Conservation (phyloP, 2,888 invertebrate genomes). For the Strigamia crassipes region DNA sequence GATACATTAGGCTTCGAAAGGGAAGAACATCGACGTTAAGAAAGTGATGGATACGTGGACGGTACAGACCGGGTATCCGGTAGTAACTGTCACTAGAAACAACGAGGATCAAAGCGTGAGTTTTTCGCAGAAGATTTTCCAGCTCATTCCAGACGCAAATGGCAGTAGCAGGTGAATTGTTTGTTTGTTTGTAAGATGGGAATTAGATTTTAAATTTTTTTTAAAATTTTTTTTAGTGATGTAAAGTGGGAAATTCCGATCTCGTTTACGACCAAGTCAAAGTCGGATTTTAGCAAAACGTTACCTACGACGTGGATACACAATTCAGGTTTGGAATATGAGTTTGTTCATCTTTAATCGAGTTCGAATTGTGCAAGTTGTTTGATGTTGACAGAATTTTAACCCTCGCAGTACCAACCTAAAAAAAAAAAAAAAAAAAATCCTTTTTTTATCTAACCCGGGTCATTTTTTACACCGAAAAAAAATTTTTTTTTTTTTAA, state of each 20-base stretch:
- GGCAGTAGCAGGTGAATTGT: background rate
- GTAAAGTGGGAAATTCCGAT: conserved; percentile 48
- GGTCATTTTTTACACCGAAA: too few relatives aligned
- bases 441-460: too few relatives aligned
- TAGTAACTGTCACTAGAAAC: conserved; percentile 69
- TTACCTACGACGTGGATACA: background rate
- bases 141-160: background rate
- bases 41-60: conserved; percentile 80
- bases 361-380: too few relatives aligned
- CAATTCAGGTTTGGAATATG: background rate
- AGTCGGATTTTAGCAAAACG: conserved; percentile 42
- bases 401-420: too few relatives aligned
- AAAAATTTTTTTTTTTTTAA: too few relatives aligned
- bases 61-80: conserved; percentile 75
- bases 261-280: conserved; percentile 46
- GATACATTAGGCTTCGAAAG: conserved; percentile 50
- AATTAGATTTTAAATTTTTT: background rate
- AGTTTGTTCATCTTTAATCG: too few relatives aligned
- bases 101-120: conserved; percentile 68
- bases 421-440: too few relatives aligned
- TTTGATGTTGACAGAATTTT: too few relatives aligned
- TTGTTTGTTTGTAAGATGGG: too few relatives aligned
- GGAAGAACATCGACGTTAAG: conserved; percentile 53
- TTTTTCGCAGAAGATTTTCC: conserved; percentile 63
- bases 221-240: background rate